phyloP scores from a whole-genome alignment of 2,888 invertebrate species.

The Drosophila niveifrons region DNA sequence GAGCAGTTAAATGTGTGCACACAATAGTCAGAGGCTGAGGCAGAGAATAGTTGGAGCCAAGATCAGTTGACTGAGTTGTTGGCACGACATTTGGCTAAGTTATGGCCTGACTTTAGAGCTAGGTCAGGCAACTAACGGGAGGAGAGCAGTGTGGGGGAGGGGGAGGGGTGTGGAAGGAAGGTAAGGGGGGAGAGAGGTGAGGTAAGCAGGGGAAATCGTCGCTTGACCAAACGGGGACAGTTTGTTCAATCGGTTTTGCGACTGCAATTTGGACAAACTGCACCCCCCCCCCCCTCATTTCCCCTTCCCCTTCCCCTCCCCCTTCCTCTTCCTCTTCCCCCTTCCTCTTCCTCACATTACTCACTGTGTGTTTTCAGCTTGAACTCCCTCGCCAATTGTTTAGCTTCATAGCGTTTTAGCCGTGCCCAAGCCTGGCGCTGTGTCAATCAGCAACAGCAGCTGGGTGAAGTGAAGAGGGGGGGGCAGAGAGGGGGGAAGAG shows the following conservation, averaged over 20 bases:
- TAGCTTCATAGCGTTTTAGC: conserved; percentile 50
- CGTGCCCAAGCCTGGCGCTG: conserved; percentile 64
- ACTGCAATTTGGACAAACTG: background rate
- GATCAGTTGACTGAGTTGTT: conserved; percentile 51
- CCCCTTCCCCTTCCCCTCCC: too few relatives aligned
- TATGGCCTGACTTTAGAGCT: conserved; percentile 52
- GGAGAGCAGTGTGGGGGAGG: too few relatives aligned
- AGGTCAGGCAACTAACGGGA: conserved; percentile 6
- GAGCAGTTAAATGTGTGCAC: background rate
- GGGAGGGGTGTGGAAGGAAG: background rate
- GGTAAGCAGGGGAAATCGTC: background rate
- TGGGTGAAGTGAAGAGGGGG: conserved; percentile 8
- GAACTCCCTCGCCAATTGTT: conserved; percentile 59
- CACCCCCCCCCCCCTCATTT: background rate
- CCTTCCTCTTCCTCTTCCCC: background rate
- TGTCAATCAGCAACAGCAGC: conserved; percentile 60
- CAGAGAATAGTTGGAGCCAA: conserved; percentile 9
- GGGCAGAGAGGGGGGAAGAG: conserved; percentile 19
- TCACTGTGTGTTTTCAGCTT: conserved; percentile 20
- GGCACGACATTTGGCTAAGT: conserved; percentile 75
- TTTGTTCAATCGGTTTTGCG: conserved; percentile 44
- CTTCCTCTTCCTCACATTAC: background rate
- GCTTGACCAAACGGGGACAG: conserved; percentile 72
- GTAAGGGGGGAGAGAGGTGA: background rate
- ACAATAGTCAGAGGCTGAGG: conserved; percentile 1